Percentiles rank a stretch among this genome's conserved stretches.
Conservation (phyloP, 2,888 invertebrate genomes). For the Platycheirus rosarum region DNA sequence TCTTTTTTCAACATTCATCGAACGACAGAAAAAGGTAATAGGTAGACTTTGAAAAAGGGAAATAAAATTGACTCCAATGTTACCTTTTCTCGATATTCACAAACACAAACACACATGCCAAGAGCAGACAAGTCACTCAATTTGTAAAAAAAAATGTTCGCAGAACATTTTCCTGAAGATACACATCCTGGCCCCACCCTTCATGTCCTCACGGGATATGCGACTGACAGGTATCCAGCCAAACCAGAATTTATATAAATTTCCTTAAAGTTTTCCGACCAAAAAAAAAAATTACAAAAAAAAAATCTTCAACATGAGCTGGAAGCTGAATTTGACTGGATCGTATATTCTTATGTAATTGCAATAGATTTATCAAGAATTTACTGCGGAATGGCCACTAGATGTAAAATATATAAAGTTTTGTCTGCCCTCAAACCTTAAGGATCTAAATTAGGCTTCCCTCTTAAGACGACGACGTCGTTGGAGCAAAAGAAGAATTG, state of each 20-base stretch:
- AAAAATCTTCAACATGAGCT: slow-evolving; percentile 14
- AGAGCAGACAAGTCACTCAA: slow-evolving; percentile 53
- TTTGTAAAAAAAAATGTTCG: slow-evolving; percentile 33
- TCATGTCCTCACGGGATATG: slow-evolving; percentile 41
- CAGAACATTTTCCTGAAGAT: slow-evolving; percentile 43
- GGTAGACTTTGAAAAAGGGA: slow-evolving; percentile 10
- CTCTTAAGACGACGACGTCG: slow-evolving; percentile 28
- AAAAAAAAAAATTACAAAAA: slow-evolving; percentile 32
- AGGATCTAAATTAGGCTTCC: slow-evolving; percentile 52
- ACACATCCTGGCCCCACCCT: slow-evolving; percentile 5
- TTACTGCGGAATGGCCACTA: slow-evolving; percentile 5
- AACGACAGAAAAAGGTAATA: slow-evolving; percentile 23
- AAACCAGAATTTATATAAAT: slow-evolving; percentile 8
- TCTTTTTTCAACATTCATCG: slow-evolving; percentile 34
- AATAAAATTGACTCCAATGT: slow-evolving; percentile 37
- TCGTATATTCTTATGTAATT: slow-evolving; percentile 31
- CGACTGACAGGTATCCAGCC: slow-evolving; percentile 54
- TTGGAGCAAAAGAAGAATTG: slow-evolving; percentile 31
- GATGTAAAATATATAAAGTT: slow-evolving; percentile 12
- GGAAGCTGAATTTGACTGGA: slow-evolving; percentile 34
- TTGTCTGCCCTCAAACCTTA: slow-evolving; percentile 15
- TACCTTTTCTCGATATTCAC: slow-evolving; percentile 14
- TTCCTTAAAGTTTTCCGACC: neutral
- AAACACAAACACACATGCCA: slow-evolving; percentile 37
- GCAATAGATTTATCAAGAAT: slow-evolving; percentile 33